Evolutionary conservation across 2,888 invertebrate species (phyloP), one percentile per base, ranked within the genome.

Genomic region (Eupithecia subfuscata): DNA sequence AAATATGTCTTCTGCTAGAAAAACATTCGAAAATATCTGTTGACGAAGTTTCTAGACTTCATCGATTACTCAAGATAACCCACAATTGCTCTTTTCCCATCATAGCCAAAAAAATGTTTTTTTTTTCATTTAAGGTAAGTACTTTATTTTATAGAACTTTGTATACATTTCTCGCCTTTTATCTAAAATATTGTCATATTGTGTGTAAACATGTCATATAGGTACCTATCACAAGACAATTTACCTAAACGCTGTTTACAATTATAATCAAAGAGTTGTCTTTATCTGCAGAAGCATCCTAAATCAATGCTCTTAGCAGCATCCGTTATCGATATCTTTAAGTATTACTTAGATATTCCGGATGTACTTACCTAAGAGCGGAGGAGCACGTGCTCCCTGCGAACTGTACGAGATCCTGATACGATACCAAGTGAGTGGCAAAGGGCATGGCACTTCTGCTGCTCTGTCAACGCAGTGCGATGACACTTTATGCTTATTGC

Each of bases 291-390:
- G 52, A 11, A 22, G 52, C 52, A 56, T 56, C 22, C 4, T 11
- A 9, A 60, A 25, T 52, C 45, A 69, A 69, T 67, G 64, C 9
- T 45, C 40, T 45, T 43, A 63, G 25, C n/a, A 34, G 43, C 70
- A 30, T 63, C 75, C 69, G 70, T 25, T 72, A 75, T 45, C 67
- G 67, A 67, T 69, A 69, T 64, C 73, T 56, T 45, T 67, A 73
- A 75, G 73, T 60, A 60, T 25, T 14, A 56, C 56, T 56, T 56
- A 22, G 22, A 56, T 60, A 69, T 14, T 52, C 65, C 72, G 75
- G 75, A 75, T 67, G 73, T 56, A n/a, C 48, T 18, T 48, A n/a
- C 48, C 48, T 48, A 56, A 67, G 65, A 52, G 65, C 56, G 72
- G 72, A 56, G 43, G 69, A 65, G 34, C 30, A 43, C 34, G 63